These are phyloP conservation scores for Tricholauxania praeusta DNA, from an alignment of 2,888 invertebrate genomes.

Conservation along the genomic window DNA sequence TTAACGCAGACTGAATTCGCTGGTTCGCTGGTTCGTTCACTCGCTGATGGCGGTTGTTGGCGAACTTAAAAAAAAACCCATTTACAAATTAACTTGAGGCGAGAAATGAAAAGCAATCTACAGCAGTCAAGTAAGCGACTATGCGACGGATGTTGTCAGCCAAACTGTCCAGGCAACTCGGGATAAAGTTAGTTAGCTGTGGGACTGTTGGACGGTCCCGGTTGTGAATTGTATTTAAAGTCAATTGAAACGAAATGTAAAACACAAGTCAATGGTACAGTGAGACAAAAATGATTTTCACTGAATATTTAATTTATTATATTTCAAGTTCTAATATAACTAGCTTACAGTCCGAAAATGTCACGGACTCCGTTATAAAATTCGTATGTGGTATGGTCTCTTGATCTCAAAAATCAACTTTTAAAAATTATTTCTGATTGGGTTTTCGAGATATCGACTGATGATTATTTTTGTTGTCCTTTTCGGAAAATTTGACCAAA, in stretches of 20 bases:
- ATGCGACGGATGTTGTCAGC: slow-evolving; percentile 2
- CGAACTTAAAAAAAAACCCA: slow-evolving; percentile 49
- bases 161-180: background rate
- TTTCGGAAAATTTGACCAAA: too few species aligned
- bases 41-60: background rate
- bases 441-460: too few species aligned
- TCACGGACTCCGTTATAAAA: too few species aligned
- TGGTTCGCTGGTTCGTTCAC: background rate
- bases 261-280: slow-evolving; percentile 9
- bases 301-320: too few species aligned
- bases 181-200: background rate
- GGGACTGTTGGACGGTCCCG: slow-evolving; percentile 24
- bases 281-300: background rate
- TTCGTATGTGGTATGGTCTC: too few species aligned
- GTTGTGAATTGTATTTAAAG: slow-evolving; percentile 59
- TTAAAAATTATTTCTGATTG: too few species aligned
- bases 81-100: slow-evolving; percentile 62
- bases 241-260: slow-evolving; percentile 35
- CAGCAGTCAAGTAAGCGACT: slow-evolving; percentile 14
- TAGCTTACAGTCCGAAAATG: too few species aligned
- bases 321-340: too few species aligned
- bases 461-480: too few species aligned
- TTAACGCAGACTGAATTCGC: background rate
- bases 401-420: too few species aligned
- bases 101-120: slow-evolving; percentile 44